Evolutionary conservation across 2,113 vertebrate genomes (phyloP).

Genomic region (Protobothrops mucrosquamatus): DNA sequence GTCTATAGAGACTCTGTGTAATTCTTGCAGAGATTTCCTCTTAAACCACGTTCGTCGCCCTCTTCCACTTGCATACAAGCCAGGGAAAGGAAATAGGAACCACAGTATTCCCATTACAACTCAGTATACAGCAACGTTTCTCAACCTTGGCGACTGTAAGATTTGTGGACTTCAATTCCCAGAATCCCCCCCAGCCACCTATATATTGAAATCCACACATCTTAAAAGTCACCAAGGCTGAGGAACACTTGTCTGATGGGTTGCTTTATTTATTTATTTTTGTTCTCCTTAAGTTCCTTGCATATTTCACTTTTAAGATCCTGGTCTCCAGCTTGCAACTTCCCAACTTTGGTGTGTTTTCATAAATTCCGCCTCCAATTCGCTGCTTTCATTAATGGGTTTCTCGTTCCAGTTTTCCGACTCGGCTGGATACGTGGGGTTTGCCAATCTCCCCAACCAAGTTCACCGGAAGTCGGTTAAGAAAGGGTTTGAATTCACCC

Average conservation of each 20-base stretch:
- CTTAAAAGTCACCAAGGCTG: not conserved
- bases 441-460: conserved; percentile 87
- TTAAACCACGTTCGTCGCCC: too few relatives aligned
- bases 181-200: not conserved
- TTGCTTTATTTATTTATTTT: too few relatives aligned
- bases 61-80: too few relatives aligned
- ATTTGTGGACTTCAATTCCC: not conserved
- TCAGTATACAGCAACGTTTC: not conserved
- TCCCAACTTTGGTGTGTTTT: not conserved
- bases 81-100: not conserved
- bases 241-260: not conserved
- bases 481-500: conserved; percentile 87
- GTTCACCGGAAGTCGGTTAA: conserved; percentile 90
- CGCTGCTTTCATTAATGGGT: conserved; percentile 7
- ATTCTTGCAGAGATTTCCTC: not conserved
- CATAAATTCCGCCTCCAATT: not conserved
- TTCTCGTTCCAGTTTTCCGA: conserved; percentile 75
- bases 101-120: not conserved
- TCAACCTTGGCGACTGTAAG: not conserved
- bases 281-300: not conserved
- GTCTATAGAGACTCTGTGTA: not conserved
- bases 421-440: conserved; percentile 80
- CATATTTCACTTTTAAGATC: not conserved
- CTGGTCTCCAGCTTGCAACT: not conserved
- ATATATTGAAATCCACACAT: not conserved